Evolutionary conservation across 1,140 invertebrate genomes (phyloP).

Genomic region (Melitaea cinxia): DNA sequence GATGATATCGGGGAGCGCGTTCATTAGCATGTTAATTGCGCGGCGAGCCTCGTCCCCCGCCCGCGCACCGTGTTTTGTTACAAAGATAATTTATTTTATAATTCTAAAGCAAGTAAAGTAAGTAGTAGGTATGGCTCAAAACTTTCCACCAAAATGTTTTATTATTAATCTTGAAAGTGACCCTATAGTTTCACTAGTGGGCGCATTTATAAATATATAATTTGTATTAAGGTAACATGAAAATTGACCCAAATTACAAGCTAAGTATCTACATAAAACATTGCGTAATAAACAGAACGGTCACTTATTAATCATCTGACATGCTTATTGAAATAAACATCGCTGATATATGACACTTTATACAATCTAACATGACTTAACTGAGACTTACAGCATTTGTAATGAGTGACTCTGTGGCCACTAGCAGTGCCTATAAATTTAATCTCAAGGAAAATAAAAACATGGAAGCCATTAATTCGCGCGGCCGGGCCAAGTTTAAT

Average conservation of each 20-base stretch:
- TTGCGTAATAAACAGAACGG: constrained; percentile 30
- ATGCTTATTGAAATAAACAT: constrained; percentile 62
- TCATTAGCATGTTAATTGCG: constrained; percentile 80
- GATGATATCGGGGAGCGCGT: constrained; percentile 73
- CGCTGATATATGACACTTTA: constrained; percentile 78
- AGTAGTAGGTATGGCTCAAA: not conserved
- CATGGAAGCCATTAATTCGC: constrained; percentile 81
- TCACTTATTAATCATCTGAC: constrained; percentile 60
- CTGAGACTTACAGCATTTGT: constrained; percentile 69
- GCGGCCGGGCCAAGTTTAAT: constrained; percentile 80
- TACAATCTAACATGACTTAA: constrained; percentile 75
- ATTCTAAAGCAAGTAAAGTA: not conserved
- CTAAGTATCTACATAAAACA: constrained; percentile 16
- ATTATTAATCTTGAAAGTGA: not conserved
- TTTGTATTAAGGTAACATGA: not conserved
- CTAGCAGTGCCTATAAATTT: constrained; percentile 78
- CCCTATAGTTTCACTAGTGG: not conserved
- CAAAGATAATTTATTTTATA: constrained; percentile 12
- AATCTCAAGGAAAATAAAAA: constrained; percentile 82
- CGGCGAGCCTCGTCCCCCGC: constrained; percentile 54
- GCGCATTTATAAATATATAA: not conserved
- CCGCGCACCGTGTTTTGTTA: constrained; percentile 21
- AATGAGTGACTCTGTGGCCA: constrained; percentile 71
- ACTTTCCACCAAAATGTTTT: not conserved
- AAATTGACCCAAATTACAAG: constrained; percentile 23